These are phyloP conservation scores for Pterocles gutturalis DNA, from an alignment of 2,113 vertebrate species.

Conservation along the genomic window DNA sequence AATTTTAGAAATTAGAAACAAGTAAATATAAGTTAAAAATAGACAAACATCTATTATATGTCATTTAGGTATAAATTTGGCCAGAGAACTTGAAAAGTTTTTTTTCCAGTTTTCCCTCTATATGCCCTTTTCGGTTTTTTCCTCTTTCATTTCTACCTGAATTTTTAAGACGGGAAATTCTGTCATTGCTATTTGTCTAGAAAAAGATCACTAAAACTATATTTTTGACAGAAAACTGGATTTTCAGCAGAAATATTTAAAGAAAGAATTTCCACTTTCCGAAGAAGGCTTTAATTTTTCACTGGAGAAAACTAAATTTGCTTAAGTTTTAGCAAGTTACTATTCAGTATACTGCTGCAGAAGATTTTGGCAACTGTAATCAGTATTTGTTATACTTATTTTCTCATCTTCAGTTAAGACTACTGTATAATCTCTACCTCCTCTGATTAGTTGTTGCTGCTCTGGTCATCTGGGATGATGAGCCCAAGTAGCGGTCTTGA, in stretches of 20 bases:
- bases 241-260: neutral
- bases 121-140: accelerated
- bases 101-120: neutral
- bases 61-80: neutral
- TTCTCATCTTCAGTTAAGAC: neutral
- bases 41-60: neutral
- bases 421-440: neutral
- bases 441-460: neutral
- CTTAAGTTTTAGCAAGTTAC: neutral
- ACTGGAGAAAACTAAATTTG: neutral
- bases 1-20: neutral
- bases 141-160: accelerated
- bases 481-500: neutral
- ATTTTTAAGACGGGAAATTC: neutral
- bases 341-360: neutral
- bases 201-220: neutral
- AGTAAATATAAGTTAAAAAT: neutral
- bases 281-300: neutral
- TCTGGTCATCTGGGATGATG: neutral
- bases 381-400: neutral
- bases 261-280: neutral
- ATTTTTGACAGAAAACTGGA: neutral
- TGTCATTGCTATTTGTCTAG: neutral
- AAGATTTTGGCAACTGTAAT: neutral
- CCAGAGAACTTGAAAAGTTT: neutral